A percentile compares a stretch with the other conserved stretches of the same genome.
Evolutionary conservation across 2,113 vertebrate genomes (phyloP).

Genomic region (Chaetorhynchus papuensis): DNA sequence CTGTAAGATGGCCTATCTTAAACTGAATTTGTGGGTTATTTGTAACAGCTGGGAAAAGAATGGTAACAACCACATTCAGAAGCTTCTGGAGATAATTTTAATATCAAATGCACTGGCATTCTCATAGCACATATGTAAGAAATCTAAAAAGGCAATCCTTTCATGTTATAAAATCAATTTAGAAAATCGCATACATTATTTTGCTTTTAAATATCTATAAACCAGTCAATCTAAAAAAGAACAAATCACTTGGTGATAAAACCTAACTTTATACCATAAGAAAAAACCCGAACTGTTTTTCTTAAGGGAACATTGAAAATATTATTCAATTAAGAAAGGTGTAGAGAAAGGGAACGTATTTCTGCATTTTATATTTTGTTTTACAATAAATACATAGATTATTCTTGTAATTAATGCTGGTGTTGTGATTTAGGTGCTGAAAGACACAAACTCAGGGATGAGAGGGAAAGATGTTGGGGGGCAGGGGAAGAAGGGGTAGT

Average conservation of each 20-base stretch:
- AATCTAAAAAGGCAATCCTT: constrained; percentile 45
- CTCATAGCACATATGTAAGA: constrained; percentile 36
- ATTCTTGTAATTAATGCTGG: background rate
- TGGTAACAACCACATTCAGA: background rate
- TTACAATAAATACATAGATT: background rate
- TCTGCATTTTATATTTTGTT: background rate
- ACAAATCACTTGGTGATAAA: background rate
- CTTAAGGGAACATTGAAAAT: background rate
- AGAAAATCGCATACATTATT: background rate
- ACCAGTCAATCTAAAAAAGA: constrained; percentile 24
- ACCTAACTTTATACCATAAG: background rate
- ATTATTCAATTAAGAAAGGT: background rate
- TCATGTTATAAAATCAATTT: constrained; percentile 32
- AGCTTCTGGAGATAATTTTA: constrained; percentile 59
- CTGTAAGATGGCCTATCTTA: background rate
- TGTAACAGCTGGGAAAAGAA: background rate
- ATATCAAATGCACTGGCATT: constrained; percentile 62
- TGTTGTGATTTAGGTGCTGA: background rate
- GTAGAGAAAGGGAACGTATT: background rate
- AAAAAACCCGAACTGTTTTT: background rate
- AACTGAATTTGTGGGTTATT: background rate
- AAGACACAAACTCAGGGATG: background rate
- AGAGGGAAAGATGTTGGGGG: background rate
- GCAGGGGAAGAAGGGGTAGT: background rate
- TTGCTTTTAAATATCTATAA: constrained; percentile 44